A percentile compares a stretch with the other conserved stretches of the same genome.
Conservation (phyloP, 2,888 invertebrate genomes). For the Salpingus planirostris region DNA sequence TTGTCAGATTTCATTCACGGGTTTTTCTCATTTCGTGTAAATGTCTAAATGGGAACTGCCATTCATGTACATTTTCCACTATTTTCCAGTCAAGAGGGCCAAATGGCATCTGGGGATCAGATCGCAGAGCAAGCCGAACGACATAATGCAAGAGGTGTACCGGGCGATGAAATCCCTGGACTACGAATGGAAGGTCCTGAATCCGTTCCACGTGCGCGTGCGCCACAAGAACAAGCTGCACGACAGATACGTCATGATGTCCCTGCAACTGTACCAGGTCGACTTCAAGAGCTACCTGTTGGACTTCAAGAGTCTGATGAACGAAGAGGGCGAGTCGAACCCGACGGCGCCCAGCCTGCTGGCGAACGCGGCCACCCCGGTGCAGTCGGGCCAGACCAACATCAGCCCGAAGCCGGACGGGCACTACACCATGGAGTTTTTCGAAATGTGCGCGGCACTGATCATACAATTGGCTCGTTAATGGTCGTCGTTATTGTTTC, state of each 20-base stretch:
- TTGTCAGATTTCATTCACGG: slow-evolving; percentile 44
- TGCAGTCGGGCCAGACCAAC: slow-evolving; percentile 6
- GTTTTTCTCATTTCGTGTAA: no score
- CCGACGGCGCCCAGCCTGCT: slow-evolving; percentile 32
- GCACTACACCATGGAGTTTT: slow-evolving; percentile 99
- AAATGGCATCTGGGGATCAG: slow-evolving; percentile 99
- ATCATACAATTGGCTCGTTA: slow-evolving; percentile 96
- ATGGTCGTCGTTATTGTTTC: no score
- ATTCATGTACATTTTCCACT: no score
- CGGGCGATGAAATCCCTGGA: slow-evolving; percentile 97
- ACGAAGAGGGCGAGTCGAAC: slow-evolving; percentile 54
- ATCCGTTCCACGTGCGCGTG: slow-evolving; percentile 92
- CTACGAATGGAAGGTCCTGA: slow-evolving; percentile 99
- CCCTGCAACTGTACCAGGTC: slow-evolving; percentile 96
- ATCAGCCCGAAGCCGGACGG: slow-evolving; percentile 42
- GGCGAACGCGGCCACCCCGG: slow-evolving; percentile 15
- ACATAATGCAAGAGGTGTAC: slow-evolving; percentile 99
- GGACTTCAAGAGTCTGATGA: slow-evolving; percentile 93
- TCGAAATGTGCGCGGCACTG: slow-evolving; percentile 98
- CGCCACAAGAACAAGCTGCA: slow-evolving; percentile 80
- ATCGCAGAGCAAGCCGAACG: slow-evolving; percentile 97
- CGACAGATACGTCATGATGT: slow-evolving; percentile 88
- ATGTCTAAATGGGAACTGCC: no score
- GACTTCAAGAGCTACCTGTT: slow-evolving; percentile 96
- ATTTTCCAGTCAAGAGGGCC: slow-evolving; percentile 86